Evolutionary conservation across 2,113 vertebrate species (phyloP), one percentile per base, ranked within the genome.

Genomic region (Engraulis encrasicolus): DNA sequence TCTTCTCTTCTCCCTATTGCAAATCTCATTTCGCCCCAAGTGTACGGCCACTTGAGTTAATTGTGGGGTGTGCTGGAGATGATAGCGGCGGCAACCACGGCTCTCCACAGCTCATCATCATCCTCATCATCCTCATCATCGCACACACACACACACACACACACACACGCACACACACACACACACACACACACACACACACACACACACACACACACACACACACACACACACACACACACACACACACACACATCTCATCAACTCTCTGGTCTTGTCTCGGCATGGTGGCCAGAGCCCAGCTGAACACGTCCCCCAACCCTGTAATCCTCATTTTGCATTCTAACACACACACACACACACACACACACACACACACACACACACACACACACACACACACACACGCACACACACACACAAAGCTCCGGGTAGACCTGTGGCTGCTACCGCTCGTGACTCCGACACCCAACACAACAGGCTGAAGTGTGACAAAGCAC

Each of bases 21-120:
- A 52, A 50, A 36, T 66, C 86, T 84, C 85, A 89, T 82, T 87
- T 71, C 87, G 40, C 74, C 58, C 84, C 1, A 82, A 82, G 84
- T 66, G 79, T 50, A 85, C 83, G 80, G 23, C 80, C 84, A 87
- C 88, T 89, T 23, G 54, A 89, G 84, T 89, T 89, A 87, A 89
- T 89, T 89, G 88, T 50, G 48, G 86, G 78, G 85, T 84, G 84
- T 79, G 50, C 78, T 23, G 49, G 6, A 66, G 80, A 84, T 81
- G 88, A 85, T 87, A 85, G 85, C 61, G 17, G 50, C 61, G 17
- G 50, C 74, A 17, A 81, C 78, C 77, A 19, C 52, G 38, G 19
- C 82, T 12, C 40, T 87, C 79, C 77, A 83, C 86, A 87, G 86
- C 86, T 89, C 88, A 87, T n/a, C n/a, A n/a, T n/a, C n/a, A n/a